Evolutionary conservation across 2,113 vertebrate genomes (phyloP), one percentile per base, ranked within the genome.

Genomic region (Cyprinodon variegatus): DNA sequence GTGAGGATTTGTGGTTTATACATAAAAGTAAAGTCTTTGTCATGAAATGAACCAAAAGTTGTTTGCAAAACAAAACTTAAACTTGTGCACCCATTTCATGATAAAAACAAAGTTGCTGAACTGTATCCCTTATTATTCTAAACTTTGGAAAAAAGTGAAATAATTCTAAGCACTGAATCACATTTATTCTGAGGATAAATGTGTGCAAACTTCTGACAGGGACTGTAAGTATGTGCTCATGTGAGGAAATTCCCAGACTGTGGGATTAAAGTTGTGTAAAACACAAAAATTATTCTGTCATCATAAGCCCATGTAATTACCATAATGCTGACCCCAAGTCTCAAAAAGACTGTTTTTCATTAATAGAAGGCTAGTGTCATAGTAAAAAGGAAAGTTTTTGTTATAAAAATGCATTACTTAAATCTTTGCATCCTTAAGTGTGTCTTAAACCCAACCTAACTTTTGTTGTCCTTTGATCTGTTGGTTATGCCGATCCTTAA

Each of bases 231-330:
- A 10, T 59, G 61, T 80, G 73, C 84, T 82, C 71, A 82, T 88
- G 76, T 81, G 81, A 85, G 77, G 86, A 89, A 72, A 88, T 77
- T 83, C 64, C 72, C 77, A 57, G 10, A 15, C 50, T 57, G 17
- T 53, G 50, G 20, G 17, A 57, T 68, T 74, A 61, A 65, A 15
- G 22, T 50, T 1, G 37, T 57, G 70, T 62, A 50, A 83, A 81
- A 81, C 74, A 81, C 86, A 87, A 40, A 22, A 29, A 63, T 77
- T 29, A 53, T 81, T 82, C 78, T 46, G 37, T 74, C 79, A 84
- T 20, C 5, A 3, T 48, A 71, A 78, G 14, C 68, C 48, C 14
- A 11, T 40, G 50, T 22, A 78, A 75, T 61, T 68, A 57, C 68
- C 67, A 15, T 64, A 74, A 57, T 1, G 0, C 60, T 36, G 37